These are phyloP conservation scores for Erpobdella octoculata DNA, from an alignment of 2,888 invertebrate genomes.

Conservation along the genomic window DNA sequence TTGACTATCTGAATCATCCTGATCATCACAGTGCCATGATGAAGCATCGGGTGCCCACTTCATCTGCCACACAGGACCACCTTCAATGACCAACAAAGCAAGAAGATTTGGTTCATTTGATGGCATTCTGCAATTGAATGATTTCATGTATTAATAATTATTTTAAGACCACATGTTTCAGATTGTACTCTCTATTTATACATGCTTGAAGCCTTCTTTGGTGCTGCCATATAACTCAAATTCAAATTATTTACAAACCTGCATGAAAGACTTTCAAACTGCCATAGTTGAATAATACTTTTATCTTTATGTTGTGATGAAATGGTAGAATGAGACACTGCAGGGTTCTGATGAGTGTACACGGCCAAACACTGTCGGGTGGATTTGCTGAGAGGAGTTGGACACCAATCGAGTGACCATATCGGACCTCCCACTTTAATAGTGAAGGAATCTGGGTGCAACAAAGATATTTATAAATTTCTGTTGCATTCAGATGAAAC, in stretches of 20 bases:
- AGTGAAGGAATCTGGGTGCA: not conserved
- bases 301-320: not conserved
- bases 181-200: too few species aligned
- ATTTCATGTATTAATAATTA: too few species aligned
- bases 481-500: not conserved
- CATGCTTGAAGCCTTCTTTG: too few species aligned
- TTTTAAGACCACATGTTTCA: too few species aligned
- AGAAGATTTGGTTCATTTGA: not conserved
- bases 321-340: not conserved
- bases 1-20: too few species aligned
- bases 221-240: too few species aligned
- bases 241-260: too few species aligned
- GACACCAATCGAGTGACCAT: constrained; percentile 5
- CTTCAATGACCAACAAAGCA: not conserved
- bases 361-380: not conserved
- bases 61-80: not conserved
- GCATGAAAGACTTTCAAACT: not conserved
- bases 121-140: not conserved
- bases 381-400: not conserved
- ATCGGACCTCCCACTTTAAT: not conserved
- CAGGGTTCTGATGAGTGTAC: not conserved
- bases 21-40: not conserved
- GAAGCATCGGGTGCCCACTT: constrained; percentile 2
- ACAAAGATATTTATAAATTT: not conserved
- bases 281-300: not conserved